phyloP scores from a whole-genome alignment of 2,797 vertebrate genomes.

The Antrozous pallidus region DNA sequence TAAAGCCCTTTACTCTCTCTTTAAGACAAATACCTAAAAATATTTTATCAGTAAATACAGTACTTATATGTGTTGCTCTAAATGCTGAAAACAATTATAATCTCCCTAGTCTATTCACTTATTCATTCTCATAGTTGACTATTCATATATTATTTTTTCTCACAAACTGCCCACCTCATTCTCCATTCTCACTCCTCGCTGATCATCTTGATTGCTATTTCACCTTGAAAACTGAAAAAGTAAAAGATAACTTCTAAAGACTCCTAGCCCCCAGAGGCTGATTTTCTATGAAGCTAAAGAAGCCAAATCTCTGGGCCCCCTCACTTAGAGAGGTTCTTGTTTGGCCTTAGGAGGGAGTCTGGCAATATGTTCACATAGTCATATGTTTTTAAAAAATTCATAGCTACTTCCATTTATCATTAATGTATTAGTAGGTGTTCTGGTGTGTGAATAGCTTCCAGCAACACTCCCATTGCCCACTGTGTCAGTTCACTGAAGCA shows the following conservation, averaged over 20 bases:
- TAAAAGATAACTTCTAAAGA: background rate
- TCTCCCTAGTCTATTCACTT: background rate
- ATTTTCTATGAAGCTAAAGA: background rate
- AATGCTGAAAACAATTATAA: background rate
- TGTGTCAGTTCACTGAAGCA: background rate
- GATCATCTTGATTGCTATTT: background rate
- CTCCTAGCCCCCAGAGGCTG: background rate
- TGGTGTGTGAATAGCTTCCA: background rate
- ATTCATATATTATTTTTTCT: background rate
- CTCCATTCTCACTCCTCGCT: background rate
- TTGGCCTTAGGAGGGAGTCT: background rate
- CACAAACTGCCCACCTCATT: background rate
- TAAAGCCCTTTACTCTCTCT: background rate
- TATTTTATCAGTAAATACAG: conserved; percentile 4
- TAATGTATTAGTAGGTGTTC: background rate
- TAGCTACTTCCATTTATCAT: background rate
- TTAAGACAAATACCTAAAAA: background rate
- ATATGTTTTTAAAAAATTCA: background rate
- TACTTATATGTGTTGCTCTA: background rate
- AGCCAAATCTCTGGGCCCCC: background rate
- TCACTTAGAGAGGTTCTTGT: background rate
- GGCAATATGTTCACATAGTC: background rate
- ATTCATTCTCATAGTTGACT: background rate
- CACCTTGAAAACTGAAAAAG: background rate
- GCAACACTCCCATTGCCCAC: background rate